phyloP scores from a whole-genome alignment of 2,113 vertebrate genomes.

The Synodontis membranacea region DNA sequence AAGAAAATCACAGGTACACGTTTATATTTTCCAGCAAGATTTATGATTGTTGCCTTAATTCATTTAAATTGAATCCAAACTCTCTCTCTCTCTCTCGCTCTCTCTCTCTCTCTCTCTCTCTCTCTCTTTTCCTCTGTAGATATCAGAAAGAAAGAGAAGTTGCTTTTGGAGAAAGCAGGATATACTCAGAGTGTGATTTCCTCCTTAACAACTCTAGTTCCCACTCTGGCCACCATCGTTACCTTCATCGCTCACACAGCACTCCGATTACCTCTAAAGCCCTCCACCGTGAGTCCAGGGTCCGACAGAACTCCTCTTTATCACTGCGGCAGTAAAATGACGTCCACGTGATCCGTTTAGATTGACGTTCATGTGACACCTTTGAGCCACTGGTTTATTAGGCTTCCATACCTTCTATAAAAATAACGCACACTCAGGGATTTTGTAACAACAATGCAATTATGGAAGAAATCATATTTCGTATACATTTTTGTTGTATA shows the following conservation, averaged over 20 bases:
- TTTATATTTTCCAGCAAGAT: neutral
- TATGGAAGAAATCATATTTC: neutral
- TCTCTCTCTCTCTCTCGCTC: slow-evolving; percentile 45
- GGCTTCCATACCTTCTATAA: slow-evolving; percentile 1
- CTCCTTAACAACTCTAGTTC: slow-evolving; percentile 65
- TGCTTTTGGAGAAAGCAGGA: slow-evolving; percentile 64
- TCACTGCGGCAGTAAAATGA: neutral
- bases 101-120: slow-evolving; percentile 41
- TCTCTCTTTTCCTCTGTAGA: slow-evolving; percentile 58
- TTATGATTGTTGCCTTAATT: neutral
- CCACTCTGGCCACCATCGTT: slow-evolving; percentile 70
- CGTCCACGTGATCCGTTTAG: neutral
- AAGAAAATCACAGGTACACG: slow-evolving; percentile 66
- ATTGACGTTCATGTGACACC: neutral
- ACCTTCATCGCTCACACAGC: slow-evolving; percentile 76
- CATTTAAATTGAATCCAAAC: neutral
- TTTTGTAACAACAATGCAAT: neutral
- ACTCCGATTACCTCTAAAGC: slow-evolving; percentile 62
- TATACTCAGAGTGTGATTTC: slow-evolving; percentile 76
- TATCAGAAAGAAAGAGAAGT: slow-evolving; percentile 71
- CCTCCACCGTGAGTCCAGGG: slow-evolving; percentile 66
- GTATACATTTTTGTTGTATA: neutral
- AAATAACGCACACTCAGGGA: neutral
- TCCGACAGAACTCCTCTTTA: neutral
- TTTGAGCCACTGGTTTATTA: neutral